Evolutionary conservation across 2,888 invertebrate species (phyloP), one percentile per base, ranked within the genome.

Genomic region (Plebejus melissa): DNA sequence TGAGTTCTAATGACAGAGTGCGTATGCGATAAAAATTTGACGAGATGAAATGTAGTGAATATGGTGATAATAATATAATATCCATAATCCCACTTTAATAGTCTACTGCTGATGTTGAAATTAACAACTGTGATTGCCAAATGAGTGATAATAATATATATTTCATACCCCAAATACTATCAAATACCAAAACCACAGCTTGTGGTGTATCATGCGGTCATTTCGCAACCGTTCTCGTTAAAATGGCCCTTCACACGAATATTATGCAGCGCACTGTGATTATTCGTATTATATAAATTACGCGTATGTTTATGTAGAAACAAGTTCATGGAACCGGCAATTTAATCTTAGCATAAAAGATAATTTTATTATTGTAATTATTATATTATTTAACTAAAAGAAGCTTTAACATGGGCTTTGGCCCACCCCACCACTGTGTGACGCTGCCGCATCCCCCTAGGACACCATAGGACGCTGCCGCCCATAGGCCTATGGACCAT

Each of bases 91-190:
- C 16, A 54, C 54, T 16, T 11, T 54, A 54, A 54, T 54, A 16
- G 11, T 54, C 54, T 54, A 16, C 16, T 16, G 54, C 4, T 54
- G 54, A 54, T 54, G 54, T 54, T 16, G 54, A 4, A 46, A 46
- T 46, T 9, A 11, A 9, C 46, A 65, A 16, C 32, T 5, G 13
- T 16, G 32, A 65, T 32, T 36, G 32, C 36, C 32, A 65, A 13
- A 65, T 36, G 7, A 11, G 22, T 9, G 65, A 65, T 22, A 22
- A 22, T 22, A 2, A 32, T 11, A 32, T 32, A 65, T 9, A 65
- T 65, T 65, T 22, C 65, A 65, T 9, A 5, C 32, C 65, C 65
- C 65, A 65, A 65, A 65, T 65, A 65, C 65, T 65, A 65, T 65
- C 65, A 16, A 65, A 65, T 32, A 65, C 60, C 65, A 32, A 32